A percentile compares a stretch with the other conserved stretches of the same genome.
phyloP scores from a whole-genome alignment of 2,797 vertebrate genomes.

The Enteromius unitaeniatus region DNA sequence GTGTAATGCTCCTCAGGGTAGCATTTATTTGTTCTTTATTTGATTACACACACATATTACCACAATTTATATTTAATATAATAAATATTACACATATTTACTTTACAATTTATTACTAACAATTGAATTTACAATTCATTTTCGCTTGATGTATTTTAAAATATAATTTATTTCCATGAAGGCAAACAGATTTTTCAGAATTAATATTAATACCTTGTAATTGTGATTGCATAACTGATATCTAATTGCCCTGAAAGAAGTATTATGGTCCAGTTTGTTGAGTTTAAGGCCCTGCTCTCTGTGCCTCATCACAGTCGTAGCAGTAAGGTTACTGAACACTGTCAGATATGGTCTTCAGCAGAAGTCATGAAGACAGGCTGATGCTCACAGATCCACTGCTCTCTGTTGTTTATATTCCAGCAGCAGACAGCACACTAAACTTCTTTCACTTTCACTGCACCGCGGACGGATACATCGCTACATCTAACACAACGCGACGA shows the following conservation, averaged over 20 bases:
- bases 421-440: neutral
- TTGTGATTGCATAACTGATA: neutral
- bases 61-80: no score
- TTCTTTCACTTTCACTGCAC: neutral
- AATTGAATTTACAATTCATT: neutral
- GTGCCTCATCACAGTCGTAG: constrained; percentile 5
- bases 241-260: neutral
- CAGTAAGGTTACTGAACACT: neutral
- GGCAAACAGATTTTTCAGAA: neutral
- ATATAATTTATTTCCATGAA: neutral
- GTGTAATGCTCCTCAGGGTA: neutral
- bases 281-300: neutral
- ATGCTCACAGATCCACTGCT: neutral
- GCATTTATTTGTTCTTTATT: neutral
- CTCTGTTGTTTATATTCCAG: constrained; percentile 1
- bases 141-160: neutral
- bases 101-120: no score
- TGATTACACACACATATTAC: neutral
- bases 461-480: no score
- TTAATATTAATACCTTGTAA: no score
- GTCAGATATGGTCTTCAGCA: neutral
- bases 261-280: neutral
- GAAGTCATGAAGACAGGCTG: neutral
- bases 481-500: neutral
- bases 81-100: no score